A percentile compares a stretch with the other conserved stretches of the same genome.
phyloP scores from a whole-genome alignment of 2,888 invertebrate species.

The Synergus gifuensis region DNA sequence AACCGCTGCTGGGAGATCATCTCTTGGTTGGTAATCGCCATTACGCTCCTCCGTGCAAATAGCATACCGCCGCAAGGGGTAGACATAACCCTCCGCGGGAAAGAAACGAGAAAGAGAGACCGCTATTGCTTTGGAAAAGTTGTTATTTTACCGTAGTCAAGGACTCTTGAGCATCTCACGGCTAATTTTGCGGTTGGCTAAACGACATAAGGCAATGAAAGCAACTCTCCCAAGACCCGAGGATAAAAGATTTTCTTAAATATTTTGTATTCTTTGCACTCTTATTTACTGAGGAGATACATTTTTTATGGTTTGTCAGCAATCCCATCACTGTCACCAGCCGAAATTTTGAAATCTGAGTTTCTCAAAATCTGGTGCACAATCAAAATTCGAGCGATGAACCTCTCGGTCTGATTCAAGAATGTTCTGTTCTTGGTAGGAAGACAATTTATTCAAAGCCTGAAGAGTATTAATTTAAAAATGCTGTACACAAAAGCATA shows the following conservation, averaged over 20 bases:
- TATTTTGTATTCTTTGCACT: neutral
- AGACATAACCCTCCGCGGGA: constrained; percentile 52
- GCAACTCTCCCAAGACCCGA: neutral
- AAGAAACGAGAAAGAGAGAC: neutral
- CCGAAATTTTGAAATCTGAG: too few species aligned
- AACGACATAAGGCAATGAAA: constrained; percentile 59
- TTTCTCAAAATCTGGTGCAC: too few species aligned
- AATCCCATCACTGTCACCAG: too few species aligned
- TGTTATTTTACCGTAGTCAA: constrained; percentile 62
- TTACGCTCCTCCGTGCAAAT: constrained; percentile 57
- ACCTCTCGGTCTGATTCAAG: too few species aligned
- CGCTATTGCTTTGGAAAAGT: constrained; percentile 56
- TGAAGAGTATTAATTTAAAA: neutral
- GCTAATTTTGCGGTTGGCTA: constrained; percentile 68
- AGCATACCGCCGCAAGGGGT: constrained; percentile 60
- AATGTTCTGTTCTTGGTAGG: too few species aligned
- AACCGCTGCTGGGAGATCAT: constrained; percentile 3
- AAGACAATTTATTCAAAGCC: neutral
- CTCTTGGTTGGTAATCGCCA: constrained; percentile 56
- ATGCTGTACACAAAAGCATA: neutral
- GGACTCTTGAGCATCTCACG: constrained; percentile 61
- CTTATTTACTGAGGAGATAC: neutral
- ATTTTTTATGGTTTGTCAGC: too few species aligned
- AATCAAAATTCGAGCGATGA: too few species aligned
- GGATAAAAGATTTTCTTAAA: neutral